Evolutionary conservation across 2,888 invertebrate species (phyloP).

Genomic region (Lasioglossum villosulum): DNA sequence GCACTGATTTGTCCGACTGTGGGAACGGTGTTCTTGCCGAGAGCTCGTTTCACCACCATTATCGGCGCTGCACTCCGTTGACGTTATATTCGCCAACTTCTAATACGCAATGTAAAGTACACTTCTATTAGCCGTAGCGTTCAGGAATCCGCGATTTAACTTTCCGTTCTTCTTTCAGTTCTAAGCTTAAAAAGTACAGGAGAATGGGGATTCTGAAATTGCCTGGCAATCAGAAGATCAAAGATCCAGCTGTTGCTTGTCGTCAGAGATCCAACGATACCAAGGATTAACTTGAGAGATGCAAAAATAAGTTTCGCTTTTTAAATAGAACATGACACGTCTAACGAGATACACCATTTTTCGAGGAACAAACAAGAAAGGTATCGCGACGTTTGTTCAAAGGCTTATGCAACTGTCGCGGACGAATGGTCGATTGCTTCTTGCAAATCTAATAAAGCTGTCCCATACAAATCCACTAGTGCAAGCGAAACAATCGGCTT

Average conservation of each 20-base stretch:
- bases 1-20: not conserved
- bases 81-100: not conserved
- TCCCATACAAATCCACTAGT: not conserved
- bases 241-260: not conserved
- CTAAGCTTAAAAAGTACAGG: not conserved
- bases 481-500: not conserved
- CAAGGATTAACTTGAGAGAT: not conserved
- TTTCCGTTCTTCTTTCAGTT: not conserved
- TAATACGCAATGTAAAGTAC: not conserved
- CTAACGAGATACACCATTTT: not conserved
- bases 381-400: not conserved
- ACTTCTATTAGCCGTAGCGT: not conserved
- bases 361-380: not conserved
- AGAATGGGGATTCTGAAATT: not conserved
- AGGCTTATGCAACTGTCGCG: not conserved
- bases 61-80: not conserved
- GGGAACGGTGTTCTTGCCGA: not conserved
- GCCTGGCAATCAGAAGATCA: not conserved
- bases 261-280: not conserved
- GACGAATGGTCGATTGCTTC: not conserved
- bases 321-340: not conserved
- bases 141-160: not conserved
- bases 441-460: slow-evolving; percentile 9
- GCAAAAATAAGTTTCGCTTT: no score
- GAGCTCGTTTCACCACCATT: not conserved